Percentiles rank a stretch among this genome's conserved stretches.
phyloP scores from a whole-genome alignment of 2,797 vertebrate species.

The Thaleichthys pacificus region DNA sequence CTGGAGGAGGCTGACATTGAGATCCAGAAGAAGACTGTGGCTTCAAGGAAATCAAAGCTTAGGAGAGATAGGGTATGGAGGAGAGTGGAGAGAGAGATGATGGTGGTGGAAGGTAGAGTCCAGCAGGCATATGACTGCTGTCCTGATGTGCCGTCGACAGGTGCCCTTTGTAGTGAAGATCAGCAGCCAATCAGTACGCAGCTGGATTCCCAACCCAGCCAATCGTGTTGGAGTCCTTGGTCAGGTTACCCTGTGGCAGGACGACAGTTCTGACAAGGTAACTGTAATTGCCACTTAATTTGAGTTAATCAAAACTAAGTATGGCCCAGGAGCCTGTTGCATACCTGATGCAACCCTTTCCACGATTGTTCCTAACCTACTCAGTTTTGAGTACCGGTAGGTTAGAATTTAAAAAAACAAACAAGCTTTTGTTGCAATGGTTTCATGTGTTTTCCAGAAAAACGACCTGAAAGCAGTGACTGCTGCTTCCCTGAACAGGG shows the following conservation, averaged over 20 bases:
- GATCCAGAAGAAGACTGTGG: constrained; percentile 34
- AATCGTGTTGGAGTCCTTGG: constrained; percentile 37
- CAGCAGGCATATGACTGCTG: no score
- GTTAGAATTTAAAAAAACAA: not conserved
- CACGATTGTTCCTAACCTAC: not conserved
- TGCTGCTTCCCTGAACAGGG: constrained; percentile 12
- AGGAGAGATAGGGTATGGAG: constrained; percentile 10
- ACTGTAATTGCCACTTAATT: not conserved
- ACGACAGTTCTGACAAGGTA: constrained; percentile 53
- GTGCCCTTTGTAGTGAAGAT: constrained; percentile 37
- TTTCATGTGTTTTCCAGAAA: constrained; percentile 47
- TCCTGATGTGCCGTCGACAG: constrained; percentile 11
- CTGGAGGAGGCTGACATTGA: constrained; percentile 26
- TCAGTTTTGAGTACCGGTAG: not conserved
- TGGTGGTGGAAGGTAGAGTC: not conserved
- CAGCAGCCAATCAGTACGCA: constrained; percentile 37
- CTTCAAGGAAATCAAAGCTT: not conserved
- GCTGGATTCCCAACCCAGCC: constrained; percentile 44
- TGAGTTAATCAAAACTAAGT: not conserved
- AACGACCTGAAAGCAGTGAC: constrained; percentile 23
- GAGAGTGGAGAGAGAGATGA: not conserved
- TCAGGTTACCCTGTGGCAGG: constrained; percentile 38
- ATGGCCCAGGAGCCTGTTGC: not conserved
- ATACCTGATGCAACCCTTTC: no score
- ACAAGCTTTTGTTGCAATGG: not conserved